These are phyloP conservation scores for Siniperca chuatsi DNA, from an alignment of 2,113 vertebrate genomes.

Conservation along the genomic window DNA sequence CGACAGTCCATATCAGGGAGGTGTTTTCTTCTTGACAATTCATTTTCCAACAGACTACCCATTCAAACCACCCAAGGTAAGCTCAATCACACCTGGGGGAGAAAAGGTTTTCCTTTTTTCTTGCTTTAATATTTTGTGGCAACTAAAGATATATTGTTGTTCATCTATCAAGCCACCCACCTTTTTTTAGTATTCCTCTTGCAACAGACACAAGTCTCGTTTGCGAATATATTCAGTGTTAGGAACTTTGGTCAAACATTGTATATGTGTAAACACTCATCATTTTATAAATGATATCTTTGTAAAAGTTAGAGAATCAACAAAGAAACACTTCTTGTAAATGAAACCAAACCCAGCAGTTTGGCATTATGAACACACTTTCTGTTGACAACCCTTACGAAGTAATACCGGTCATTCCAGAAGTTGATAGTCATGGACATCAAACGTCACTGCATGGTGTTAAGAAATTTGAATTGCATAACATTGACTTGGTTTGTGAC, in stretches of 20 bases:
- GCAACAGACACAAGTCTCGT: not conserved
- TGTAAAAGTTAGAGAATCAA: not conserved
- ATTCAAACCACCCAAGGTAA: conserved; percentile 88
- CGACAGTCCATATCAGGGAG: conserved; percentile 88
- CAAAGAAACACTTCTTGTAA: not conserved
- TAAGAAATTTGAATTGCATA: conserved; percentile 12
- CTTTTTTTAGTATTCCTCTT: not conserved
- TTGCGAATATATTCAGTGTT: not conserved
- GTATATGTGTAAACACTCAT: not conserved
- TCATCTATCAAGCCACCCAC: not conserved
- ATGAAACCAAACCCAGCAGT: not conserved
- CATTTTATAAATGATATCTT: not conserved
- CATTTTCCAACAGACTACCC: conserved; percentile 89
- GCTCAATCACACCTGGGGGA: not conserved
- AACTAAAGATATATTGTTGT: not conserved
- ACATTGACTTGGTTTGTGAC: not conserved
- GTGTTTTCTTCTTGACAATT: conserved; percentile 88
- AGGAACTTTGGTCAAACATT: not conserved
- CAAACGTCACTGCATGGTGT: not conserved
- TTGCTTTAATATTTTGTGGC: not conserved
- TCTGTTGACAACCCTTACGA: not conserved
- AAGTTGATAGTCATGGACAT: not conserved
- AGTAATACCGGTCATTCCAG: conserved; percentile 46
- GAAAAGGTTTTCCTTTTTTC: too few species aligned
- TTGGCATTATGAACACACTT: not conserved